A percentile compares a stretch with the other conserved stretches of the same genome.
These are phyloP conservation scores for Ennomos quercinarius DNA, from an alignment of 2,888 invertebrate genomes.

Conservation along the genomic window DNA sequence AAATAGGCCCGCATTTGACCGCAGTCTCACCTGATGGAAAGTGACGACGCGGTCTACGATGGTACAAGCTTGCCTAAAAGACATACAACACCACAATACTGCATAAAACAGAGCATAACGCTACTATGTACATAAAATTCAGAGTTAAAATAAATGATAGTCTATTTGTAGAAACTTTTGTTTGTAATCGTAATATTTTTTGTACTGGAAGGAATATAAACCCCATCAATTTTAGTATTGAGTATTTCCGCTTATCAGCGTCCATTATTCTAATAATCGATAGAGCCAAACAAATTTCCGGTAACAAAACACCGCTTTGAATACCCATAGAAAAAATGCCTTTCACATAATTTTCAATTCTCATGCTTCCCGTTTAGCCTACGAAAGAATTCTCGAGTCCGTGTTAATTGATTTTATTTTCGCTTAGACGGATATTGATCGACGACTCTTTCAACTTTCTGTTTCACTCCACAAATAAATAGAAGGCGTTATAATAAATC, in stretches of 20 bases:
- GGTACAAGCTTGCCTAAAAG: no score
- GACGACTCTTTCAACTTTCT: slow-evolving; percentile 70
- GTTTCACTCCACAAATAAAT: slow-evolving; percentile 76
- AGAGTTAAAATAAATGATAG: no score
- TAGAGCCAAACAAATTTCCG: slow-evolving; percentile 56
- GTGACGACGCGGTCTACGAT: no score
- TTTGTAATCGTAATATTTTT: not conserved
- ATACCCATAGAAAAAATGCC: slow-evolving; percentile 64
- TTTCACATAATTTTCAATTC: slow-evolving; percentile 75
- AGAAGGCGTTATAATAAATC: slow-evolving; percentile 71
- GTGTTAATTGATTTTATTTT: slow-evolving; percentile 78
- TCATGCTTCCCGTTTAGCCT: slow-evolving; percentile 73
- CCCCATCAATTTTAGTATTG: not conserved
- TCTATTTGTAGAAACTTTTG: no score
- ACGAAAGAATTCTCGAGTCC: slow-evolving; percentile 68
- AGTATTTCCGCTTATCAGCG: slow-evolving; percentile 33
- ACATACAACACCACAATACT: no score
- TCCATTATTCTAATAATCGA: slow-evolving; percentile 59
- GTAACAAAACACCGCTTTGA: slow-evolving; percentile 66
- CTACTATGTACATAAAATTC: no score
- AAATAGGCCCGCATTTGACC: no score
- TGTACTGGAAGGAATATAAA: not conserved
- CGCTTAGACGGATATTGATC: slow-evolving; percentile 79
- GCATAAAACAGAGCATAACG: no score
- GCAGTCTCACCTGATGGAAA: no score